Evolutionary conservation across 2,113 vertebrate genomes (phyloP).

Genomic region (Chrysemys picta): DNA sequence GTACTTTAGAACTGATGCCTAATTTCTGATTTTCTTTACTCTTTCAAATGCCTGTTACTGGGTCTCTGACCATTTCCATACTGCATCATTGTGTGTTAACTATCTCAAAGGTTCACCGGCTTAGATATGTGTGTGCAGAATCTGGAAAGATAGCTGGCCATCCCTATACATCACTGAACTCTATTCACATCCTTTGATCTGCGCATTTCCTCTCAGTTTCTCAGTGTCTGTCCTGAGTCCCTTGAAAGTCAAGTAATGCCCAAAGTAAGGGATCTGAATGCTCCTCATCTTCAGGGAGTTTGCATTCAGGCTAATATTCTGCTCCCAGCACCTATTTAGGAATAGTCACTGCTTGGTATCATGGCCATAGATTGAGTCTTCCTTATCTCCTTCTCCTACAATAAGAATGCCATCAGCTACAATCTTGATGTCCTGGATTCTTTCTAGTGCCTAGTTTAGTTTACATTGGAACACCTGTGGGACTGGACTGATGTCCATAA

Average conservation of each 20-base stretch:
- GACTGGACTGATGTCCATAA: not conserved
- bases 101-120: not conserved
- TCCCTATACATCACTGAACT: not conserved
- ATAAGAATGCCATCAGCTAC: not conserved
- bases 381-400: not conserved
- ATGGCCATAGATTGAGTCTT: not conserved
- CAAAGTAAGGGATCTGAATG: not conserved
- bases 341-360: not conserved
- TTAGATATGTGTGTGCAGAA: not conserved
- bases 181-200: not conserved
- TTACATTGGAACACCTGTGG: fast-evolving
- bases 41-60: not conserved
- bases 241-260: not conserved
- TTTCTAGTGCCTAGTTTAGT: not conserved
- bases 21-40: not conserved
- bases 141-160: not conserved
- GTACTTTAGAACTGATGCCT: not conserved
- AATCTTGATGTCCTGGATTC: not conserved
- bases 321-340: not conserved
- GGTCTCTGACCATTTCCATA: not conserved
- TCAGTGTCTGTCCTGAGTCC: not conserved
- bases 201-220: not conserved
- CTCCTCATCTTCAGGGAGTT: not conserved
- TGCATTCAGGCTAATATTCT: not conserved
- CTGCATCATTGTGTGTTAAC: not conserved